Evolutionary conservation across 2,113 vertebrate species (phyloP), one percentile per base, ranked within the genome.

Genomic region (Corapipo altera): DNA sequence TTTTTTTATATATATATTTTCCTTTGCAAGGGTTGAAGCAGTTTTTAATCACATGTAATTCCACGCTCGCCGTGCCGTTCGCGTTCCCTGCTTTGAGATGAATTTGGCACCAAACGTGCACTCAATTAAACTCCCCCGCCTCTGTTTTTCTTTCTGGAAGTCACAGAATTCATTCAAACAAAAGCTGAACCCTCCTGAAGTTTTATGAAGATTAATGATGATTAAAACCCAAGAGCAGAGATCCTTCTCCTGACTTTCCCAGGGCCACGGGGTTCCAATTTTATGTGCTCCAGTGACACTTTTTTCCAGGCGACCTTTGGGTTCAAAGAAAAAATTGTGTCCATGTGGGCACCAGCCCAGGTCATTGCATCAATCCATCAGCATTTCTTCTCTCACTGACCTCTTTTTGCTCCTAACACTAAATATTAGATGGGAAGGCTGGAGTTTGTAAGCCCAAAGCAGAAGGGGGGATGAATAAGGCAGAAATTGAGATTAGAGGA

Each of bases 91-190:
- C 83, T 95, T 94, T 94, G 93, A 91, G 93, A 93, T 54, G 79
- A 94, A 95, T 94, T 95, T 96, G 95, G 95, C 92, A 93, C 76
- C 81, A 94, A 94, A 85, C 64, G 93, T 95, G 79, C 93, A 92
- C 94, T 96, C 95, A 91, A 23, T 97, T 96, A 91, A 59, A 79
- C 89, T 92, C 87, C 87, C 71, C 90, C 15, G 19, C 62, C 87
- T 85, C 82, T 93, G 83, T 92, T 97, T 97, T 95, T 41, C 39
- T 41, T 92, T 90, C 89, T 97, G 90, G 89, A 95, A 97, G 93
- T 94, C 94, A 88, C 87, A 96, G 91, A 93, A 95, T 96, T 95
- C 82, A 78, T 95, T 97, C 95, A 93, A 95, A 96, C 72, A 96
- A 95, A 91, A 94, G 88, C 79, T 57, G 82, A 93, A 54, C 52